Evolutionary conservation across 2,888 invertebrate genomes (phyloP), one percentile per base, ranked within the genome.

Genomic region (Drosophila pseudotakahashii): DNA sequence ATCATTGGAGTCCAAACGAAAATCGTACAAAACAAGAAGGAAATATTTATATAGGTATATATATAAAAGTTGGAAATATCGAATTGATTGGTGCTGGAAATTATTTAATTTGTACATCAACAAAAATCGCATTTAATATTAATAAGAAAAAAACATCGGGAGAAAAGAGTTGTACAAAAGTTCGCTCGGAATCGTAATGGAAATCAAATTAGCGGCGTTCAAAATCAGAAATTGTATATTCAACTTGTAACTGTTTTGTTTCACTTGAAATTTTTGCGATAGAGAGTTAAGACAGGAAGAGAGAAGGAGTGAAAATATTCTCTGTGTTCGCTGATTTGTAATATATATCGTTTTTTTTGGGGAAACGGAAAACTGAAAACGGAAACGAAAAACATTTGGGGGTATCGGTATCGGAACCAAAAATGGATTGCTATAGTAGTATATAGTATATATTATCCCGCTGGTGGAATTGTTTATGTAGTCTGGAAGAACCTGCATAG

Each of bases 401-500:
- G n/a, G n/a, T n/a, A n/a, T n/a, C n/a, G 57, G 45, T 16, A 34
- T 59, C 63, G 50, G 48, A 63, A 64, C 57, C 57, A 47, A 39
- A 58, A 70, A 45, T 70, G 61, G 71, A 59, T 76, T 59, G 53
- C 64, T 63, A 73, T 44, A 51, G 64, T 78, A 34, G 34, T 34
- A 34, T 30, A 73, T 59, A 39, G 58, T 58, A 63, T 60, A 59
- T 51, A 75, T 78, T 79, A 77, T 84, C 81, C 84, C 81, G 81
- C 75, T 76, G 78, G 71, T 67, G 72, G 72, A 71, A 59, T 57
- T 75, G 83, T 81, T 81, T 81, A 72, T 60, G 67, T 74, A 53
- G 81, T 81, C 77, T 82, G 72, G 60, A 78, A 81, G 78, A 81
- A 84, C 81, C 82, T 83, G 81, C 79, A 77, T 78, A 74, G 61